A percentile compares a stretch with the other conserved stretches of the same genome.
These are phyloP conservation scores for Hybognathus amarus DNA, from an alignment of 2,797 vertebrate species.

Conservation along the genomic window DNA sequence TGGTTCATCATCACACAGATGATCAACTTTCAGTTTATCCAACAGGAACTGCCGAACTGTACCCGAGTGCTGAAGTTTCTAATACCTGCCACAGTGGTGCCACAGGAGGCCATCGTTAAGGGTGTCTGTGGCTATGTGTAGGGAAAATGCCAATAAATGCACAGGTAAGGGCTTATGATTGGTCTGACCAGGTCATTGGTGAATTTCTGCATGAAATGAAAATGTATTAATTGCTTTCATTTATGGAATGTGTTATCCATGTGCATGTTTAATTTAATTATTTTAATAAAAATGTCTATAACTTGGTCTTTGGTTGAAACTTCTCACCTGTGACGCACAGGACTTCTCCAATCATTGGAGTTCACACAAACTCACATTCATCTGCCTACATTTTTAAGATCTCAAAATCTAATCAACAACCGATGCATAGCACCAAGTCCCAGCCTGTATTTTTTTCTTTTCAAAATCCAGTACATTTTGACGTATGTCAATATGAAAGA, in stretches of 20 bases:
- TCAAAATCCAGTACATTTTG: background rate
- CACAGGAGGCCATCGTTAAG: conserved; percentile 82
- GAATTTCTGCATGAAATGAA: background rate
- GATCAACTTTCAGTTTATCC: background rate
- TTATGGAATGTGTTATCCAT: background rate
- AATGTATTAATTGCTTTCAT: background rate
- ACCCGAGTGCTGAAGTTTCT: conserved; percentile 85
- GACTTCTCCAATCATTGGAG: background rate
- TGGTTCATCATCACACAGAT: background rate
- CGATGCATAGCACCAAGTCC: background rate
- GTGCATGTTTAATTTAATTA: background rate
- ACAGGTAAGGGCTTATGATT: conserved; percentile 77
- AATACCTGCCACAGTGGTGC: conserved; percentile 84
- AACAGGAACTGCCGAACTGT: conserved; percentile 68
- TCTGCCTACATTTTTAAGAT: background rate
- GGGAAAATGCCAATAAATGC: conserved; percentile 79
- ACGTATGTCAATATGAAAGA: background rate
- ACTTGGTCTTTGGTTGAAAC: background rate
- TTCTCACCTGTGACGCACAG: background rate
- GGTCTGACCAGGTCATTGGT: background rate
- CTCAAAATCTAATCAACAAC: background rate
- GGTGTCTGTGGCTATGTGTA: conserved; percentile 85
- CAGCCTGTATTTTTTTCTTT: too few relatives aligned
- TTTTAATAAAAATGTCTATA: background rate
- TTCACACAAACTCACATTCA: background rate